These are phyloP conservation scores for Orchestia grillus DNA, from an alignment of 1,140 invertebrate genomes.

Conservation along the genomic window DNA sequence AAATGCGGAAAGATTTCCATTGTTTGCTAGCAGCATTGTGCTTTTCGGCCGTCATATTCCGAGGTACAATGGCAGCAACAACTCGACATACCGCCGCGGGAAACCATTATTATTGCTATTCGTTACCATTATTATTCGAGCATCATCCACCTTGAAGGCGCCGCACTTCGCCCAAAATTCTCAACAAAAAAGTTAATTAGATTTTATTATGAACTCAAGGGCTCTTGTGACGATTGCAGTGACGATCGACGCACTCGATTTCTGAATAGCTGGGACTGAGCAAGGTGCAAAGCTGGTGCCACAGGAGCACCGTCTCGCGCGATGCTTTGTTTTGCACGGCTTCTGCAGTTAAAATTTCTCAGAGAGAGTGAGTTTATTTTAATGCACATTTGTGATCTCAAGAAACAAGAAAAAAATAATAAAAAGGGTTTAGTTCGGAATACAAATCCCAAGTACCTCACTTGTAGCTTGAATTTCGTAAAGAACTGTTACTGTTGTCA, in stretches of 20 bases:
- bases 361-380: neutral
- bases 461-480: neutral
- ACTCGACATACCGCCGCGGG: conserved; percentile 39
- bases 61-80: conserved; percentile 25
- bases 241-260: neutral
- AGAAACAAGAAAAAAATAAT: neutral
- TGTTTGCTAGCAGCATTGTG: conserved; percentile 33
- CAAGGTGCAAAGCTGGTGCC: neutral
- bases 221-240: neutral
- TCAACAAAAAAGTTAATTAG: conserved; percentile 47
- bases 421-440: neutral
- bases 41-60: conserved; percentile 7
- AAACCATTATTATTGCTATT: conserved; percentile 26
- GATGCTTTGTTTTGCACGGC: neutral
- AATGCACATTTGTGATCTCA: neutral
- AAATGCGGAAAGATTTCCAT: conserved; percentile 45
- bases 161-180: conserved; percentile 13
- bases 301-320: neutral
- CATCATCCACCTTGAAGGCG: neutral
- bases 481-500: neutral
- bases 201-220: conserved; percentile 22
- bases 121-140: neutral
- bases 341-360: neutral
- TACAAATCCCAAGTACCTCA: neutral
- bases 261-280: neutral